These are phyloP conservation scores for Akabosia matsudoensis DNA, from an alignment of 1,140 invertebrate species.

Conservation along the genomic window DNA sequence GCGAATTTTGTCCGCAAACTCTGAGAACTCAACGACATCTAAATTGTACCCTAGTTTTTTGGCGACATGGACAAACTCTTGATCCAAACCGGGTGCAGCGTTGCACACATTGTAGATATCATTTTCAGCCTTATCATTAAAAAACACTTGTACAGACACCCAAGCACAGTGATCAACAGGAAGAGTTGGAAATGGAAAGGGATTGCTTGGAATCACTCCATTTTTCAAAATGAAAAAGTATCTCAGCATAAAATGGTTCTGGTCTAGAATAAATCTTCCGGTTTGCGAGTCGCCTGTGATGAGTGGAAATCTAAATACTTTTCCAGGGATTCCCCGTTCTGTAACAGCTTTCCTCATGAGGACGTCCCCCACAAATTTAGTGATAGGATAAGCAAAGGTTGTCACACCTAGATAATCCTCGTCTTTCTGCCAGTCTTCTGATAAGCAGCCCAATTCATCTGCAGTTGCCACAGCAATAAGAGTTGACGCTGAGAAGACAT, in stretches of 20 bases:
- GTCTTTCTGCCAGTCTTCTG: not conserved
- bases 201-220: not conserved
- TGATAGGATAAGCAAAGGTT: not conserved
- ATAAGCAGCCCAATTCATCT: not conserved
- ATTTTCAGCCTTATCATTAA: not conserved
- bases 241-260: not conserved
- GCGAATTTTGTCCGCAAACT: slow-evolving; percentile 9
- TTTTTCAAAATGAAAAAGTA: not conserved
- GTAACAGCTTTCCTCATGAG: not conserved
- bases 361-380: slow-evolving; percentile 13
- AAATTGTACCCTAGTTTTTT: not conserved
- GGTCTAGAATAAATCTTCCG: not conserved
- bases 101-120: not conserved
- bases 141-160: not conserved
- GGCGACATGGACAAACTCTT: not conserved
- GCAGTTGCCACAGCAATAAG: not conserved
- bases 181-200: not conserved
- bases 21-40: not conserved
- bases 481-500: not conserved
- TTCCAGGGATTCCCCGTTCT: not conserved
- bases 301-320: slow-evolving; percentile 1
- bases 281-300: not conserved
- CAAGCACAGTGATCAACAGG: slow-evolving; percentile 1
- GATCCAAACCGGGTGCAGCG: not conserved
- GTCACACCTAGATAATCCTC: not conserved